Percentiles rank a stretch among this genome's conserved stretches.
Evolutionary conservation across 1,140 invertebrate species (phyloP).

Genomic region (Piezodorus guildinii): DNA sequence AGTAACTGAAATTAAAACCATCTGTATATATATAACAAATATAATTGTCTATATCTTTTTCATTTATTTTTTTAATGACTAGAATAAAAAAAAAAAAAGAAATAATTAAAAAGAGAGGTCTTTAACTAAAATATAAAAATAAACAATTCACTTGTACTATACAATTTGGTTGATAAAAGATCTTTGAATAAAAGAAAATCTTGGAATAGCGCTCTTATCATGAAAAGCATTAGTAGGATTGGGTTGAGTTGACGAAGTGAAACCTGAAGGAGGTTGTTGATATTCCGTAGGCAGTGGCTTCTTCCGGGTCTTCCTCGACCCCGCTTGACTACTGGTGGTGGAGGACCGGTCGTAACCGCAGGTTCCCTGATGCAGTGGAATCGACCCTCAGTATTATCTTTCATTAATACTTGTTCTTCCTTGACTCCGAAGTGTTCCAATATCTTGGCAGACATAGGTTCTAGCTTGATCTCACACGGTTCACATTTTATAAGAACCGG

Average conservation of each 20-base stretch:
- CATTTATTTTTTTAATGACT: too few species aligned
- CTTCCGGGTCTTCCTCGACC: neutral
- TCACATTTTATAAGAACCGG: slow-evolving; percentile 1
- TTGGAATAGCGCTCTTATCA: too few species aligned
- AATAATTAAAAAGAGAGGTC: too few species aligned
- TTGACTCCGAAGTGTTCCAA: neutral
- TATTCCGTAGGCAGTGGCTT: neutral
- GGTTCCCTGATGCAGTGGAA: neutral
- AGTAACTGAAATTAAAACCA: too few species aligned
- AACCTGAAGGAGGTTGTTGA: neutral
- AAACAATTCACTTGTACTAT: too few species aligned
- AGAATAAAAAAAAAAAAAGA: too few species aligned
- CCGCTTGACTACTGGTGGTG: neutral
- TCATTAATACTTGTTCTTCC: neutral
- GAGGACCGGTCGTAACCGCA: neutral
- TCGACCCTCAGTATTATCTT: too few species aligned
- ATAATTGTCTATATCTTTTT: too few species aligned
- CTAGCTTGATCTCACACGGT: slow-evolving; percentile 1
- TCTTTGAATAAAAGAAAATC: too few species aligned
- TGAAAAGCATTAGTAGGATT: neutral
- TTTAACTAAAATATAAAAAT: too few species aligned
- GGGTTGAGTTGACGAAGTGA: neutral
- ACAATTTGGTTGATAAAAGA: too few species aligned
- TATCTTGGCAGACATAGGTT: neutral
- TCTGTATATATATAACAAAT: too few species aligned